Percentiles rank a stretch among this genome's conserved stretches.
Conservation (phyloP, 2,113 vertebrate genomes). For the Oncorhynchus mykiss region DNA sequence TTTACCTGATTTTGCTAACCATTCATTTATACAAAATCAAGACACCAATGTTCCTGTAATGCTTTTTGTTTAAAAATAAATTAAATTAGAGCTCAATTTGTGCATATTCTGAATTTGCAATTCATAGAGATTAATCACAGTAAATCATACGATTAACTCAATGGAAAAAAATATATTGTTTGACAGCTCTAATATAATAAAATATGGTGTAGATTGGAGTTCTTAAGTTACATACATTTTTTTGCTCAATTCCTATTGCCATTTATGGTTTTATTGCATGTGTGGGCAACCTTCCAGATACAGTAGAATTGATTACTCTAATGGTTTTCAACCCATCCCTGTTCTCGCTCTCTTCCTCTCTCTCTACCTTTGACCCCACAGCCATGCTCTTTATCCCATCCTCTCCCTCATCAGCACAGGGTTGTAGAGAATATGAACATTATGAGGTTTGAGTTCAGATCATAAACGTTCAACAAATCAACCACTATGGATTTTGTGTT, state of each 20-base stretch:
- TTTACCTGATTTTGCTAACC: too few species aligned
- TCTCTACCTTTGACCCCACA: constrained; percentile 40
- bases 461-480: constrained; percentile 87
- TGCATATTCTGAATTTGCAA: too few species aligned
- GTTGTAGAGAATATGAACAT: constrained; percentile 81
- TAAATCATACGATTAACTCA: too few species aligned
- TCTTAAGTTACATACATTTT: too few species aligned
- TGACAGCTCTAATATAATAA: too few species aligned
- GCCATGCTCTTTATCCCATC: constrained; percentile 57
- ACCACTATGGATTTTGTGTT: constrained; percentile 84
- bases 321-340: constrained; percentile 57
- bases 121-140: too few species aligned
- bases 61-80: too few species aligned
- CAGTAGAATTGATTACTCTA: constrained; percentile 66
- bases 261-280: constrained; percentile 58
- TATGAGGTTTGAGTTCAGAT: constrained; percentile 83
- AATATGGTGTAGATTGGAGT: too few species aligned
- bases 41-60: too few species aligned
- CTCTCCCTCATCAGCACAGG: constrained; percentile 66
- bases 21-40: too few species aligned
- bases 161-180: too few species aligned
- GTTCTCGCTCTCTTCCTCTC: background rate
- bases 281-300: constrained; percentile 67
- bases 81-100: too few species aligned
- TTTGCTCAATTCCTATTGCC: background rate